phyloP scores from a whole-genome alignment of 2,888 invertebrate species.

The Hypselothyrea guttata region DNA sequence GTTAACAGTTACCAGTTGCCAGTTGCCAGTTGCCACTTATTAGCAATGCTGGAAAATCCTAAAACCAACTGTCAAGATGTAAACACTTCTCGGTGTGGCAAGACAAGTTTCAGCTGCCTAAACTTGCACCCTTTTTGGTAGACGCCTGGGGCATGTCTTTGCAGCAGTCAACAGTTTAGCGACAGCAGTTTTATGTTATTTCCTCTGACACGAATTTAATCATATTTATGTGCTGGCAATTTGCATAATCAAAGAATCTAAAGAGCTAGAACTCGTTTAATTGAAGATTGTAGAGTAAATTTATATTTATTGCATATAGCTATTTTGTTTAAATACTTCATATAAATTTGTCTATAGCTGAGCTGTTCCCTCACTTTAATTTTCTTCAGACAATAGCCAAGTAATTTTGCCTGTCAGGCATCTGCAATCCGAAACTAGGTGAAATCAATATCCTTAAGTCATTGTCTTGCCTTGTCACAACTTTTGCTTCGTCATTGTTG shows the following conservation, averaged over 20 bases:
- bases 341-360: too few species aligned
- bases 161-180: slow-evolving; percentile 43
- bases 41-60: slow-evolving; percentile 38
- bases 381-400: background rate
- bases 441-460: slow-evolving; percentile 67
- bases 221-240: slow-evolving; percentile 44
- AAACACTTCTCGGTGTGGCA: slow-evolving; percentile 22
- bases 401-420: slow-evolving; percentile 15
- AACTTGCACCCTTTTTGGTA: slow-evolving; percentile 30
- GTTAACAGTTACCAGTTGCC: slow-evolving; percentile 10
- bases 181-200: slow-evolving; percentile 36
- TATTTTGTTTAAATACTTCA: too few species aligned
- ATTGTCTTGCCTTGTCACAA: slow-evolving; percentile 50
- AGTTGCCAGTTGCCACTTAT: slow-evolving; percentile 7
- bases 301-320: too few species aligned
- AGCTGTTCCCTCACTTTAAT: too few species aligned
- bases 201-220: slow-evolving; percentile 65
- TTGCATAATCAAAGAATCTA: slow-evolving; percentile 19
- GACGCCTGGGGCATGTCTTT: slow-evolving; percentile 37
- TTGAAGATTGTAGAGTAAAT: too few species aligned
- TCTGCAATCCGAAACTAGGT: slow-evolving; percentile 54
- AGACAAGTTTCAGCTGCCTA: slow-evolving; percentile 30
- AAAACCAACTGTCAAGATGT: slow-evolving; percentile 36
- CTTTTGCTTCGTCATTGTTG: slow-evolving; percentile 38
- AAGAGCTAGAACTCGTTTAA: too few species aligned